phyloP scores from a whole-genome alignment of 2,888 invertebrate species.

The Rhingia rostrata region DNA sequence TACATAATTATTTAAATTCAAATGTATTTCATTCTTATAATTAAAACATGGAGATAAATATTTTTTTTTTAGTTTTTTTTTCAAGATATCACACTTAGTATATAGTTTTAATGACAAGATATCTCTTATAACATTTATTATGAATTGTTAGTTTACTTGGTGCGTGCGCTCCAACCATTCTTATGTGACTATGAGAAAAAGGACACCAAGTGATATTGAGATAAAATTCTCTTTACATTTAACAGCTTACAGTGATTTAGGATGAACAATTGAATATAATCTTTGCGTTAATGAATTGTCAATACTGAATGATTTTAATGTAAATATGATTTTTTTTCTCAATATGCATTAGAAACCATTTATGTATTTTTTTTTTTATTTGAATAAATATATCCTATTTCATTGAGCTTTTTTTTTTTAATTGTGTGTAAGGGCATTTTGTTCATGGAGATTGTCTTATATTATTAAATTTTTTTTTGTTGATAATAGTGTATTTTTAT shows the following conservation, averaged over 20 bases:
- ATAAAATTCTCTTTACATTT: conserved; percentile 52
- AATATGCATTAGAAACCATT: conserved; percentile 58
- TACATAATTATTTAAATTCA: conserved; percentile 60
- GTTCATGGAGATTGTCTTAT: conserved; percentile 79
- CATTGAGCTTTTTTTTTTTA: conserved; percentile 66
- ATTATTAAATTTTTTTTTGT: conserved; percentile 54
- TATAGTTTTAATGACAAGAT: conserved; percentile 26
- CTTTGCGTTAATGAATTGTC: conserved; percentile 15
- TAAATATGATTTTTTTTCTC: conserved; percentile 38
- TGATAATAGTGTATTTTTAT: conserved; percentile 2
- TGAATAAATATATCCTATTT: conserved; percentile 51
- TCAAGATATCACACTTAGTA: conserved; percentile 38
- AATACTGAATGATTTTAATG: conserved; percentile 65
- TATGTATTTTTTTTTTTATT: conserved; percentile 36
- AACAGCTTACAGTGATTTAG: conserved; percentile 42
- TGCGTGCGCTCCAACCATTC: conserved; percentile 34
- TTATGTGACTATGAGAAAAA: conserved; percentile 50
- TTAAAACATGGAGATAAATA: conserved; percentile 47
- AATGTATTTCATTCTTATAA: conserved; percentile 31
- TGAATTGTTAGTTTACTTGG: conserved; percentile 13
- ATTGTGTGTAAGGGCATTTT: conserved; percentile 43
- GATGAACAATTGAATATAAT: conserved; percentile 39
- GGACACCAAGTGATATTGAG: conserved; percentile 67
- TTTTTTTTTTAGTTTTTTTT: conserved; percentile 30
- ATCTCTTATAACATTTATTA: conserved; percentile 26